phyloP scores from a whole-genome alignment of 2,797 vertebrate species.

The Chloroceryle amazona region DNA sequence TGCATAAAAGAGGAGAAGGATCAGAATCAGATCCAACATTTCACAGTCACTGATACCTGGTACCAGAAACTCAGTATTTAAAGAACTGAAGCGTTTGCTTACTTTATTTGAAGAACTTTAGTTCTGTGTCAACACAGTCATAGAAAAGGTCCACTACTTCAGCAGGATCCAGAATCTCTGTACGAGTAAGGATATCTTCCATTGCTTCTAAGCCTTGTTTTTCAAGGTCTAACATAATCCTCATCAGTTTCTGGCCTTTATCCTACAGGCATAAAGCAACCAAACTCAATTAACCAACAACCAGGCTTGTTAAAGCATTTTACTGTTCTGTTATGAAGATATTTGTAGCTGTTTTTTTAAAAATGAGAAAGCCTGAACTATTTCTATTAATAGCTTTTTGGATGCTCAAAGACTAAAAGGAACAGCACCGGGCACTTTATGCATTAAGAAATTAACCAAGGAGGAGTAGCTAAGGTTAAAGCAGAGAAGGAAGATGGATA shows the following conservation, averaged over 20 bases:
- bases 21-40: not conserved
- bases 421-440: not conserved
- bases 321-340: not conserved
- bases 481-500: not conserved
- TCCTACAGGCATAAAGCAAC: constrained; percentile 70
- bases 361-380: not conserved
- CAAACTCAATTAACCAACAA: constrained; percentile 15
- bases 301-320: not conserved
- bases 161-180: constrained; percentile 75
- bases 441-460: not conserved
- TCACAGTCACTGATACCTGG: not conserved
- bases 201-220: constrained; percentile 87
- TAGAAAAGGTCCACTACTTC: constrained; percentile 88
- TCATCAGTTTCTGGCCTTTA: constrained; percentile 80
- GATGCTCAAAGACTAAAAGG: not conserved
- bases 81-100: constrained; percentile 52
- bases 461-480: not conserved
- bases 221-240: constrained; percentile 84
- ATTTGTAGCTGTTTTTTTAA: not conserved
- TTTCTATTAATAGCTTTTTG: not conserved
- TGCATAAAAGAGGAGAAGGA: not conserved
- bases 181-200: constrained; percentile 82
- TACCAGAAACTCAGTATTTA: constrained; percentile 40
- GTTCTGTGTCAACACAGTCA: constrained; percentile 88
- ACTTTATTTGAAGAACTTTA: constrained; percentile 88